Conservation (phyloP, 2,113 vertebrate genomes). For the Sporophila hypoxantha region DNA sequence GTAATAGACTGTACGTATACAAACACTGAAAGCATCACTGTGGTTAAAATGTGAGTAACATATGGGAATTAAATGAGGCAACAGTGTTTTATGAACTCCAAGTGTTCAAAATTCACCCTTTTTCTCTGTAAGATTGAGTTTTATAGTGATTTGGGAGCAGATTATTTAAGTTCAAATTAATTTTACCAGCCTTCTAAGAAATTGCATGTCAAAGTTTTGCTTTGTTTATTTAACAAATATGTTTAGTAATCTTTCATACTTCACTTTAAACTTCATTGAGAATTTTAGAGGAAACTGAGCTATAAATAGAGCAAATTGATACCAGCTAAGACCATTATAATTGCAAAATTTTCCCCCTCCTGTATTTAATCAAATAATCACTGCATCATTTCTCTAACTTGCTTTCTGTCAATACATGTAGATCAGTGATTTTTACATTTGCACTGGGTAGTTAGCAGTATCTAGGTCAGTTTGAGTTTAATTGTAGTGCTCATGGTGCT, state of each 20-base stretch:
- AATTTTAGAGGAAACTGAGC: neutral
- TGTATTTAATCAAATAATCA: neutral
- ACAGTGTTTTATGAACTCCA: neutral
- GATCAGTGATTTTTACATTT: neutral
- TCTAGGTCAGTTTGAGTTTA: neutral
- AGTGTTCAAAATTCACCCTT: neutral
- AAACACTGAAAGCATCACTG: neutral
- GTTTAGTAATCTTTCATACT: neutral
- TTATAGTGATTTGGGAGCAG: neutral
- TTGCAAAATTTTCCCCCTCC: neutral
- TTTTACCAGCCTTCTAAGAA: neutral
- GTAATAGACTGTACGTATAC: neutral
- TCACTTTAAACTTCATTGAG: neutral
- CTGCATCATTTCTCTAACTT: neutral
- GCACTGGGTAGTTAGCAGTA: neutral
- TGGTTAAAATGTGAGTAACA: neutral
- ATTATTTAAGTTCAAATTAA: neutral
- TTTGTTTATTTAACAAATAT: neutral
- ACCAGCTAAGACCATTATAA: neutral
- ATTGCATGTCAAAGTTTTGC: neutral
- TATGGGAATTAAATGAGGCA: neutral
- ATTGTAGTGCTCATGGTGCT: neutral
- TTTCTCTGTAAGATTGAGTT: neutral
- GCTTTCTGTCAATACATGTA: neutral
- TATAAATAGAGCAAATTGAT: neutral